phyloP scores from a whole-genome alignment of 92 coral and sea anemone genomes.

The Isaurus tuberculatus region DNA sequence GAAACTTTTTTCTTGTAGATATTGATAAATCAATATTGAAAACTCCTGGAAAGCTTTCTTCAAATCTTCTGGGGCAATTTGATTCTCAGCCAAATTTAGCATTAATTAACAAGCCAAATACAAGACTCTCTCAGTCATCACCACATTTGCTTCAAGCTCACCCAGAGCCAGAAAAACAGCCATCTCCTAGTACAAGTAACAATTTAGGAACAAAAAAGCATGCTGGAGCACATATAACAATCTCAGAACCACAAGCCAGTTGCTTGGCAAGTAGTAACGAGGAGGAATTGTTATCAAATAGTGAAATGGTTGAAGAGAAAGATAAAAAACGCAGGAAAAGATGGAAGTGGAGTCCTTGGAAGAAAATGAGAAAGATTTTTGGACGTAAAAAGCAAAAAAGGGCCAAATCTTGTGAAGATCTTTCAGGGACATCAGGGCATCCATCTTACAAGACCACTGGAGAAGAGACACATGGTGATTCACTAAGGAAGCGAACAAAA shows the following conservation, averaged over 20 bases:
- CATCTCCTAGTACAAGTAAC: conserved; percentile 34
- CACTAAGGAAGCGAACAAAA: conserved; percentile 60
- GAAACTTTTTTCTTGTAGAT: conserved; percentile 46
- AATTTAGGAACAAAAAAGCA: conserved; percentile 44
- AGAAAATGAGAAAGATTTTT: conserved; percentile 85
- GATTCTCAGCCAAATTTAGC: conserved; percentile 66
- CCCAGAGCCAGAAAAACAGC: conserved; percentile 12
- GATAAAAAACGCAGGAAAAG: conserved; percentile 74
- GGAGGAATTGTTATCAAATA: conserved; percentile 71
- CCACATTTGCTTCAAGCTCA: conserved; percentile 45
- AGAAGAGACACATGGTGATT: conserved; percentile 24
- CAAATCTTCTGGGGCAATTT: conserved; percentile 71
- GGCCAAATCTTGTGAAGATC: conserved; percentile 87
- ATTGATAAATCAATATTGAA: conserved; percentile 52
- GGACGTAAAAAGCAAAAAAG: conserved; percentile 85
- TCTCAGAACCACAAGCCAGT: conserved; percentile 48
- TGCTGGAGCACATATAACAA: conserved; percentile 57
- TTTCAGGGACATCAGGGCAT: conserved; percentile 27
- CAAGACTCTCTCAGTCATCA: conserved; percentile 29
- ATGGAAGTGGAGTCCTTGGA: conserved; percentile 92
- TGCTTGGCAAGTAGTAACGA: conserved; percentile 61
- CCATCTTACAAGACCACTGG: conserved; percentile 43
- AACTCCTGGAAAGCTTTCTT: conserved; percentile 81
- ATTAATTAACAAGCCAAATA: conserved; percentile 33
- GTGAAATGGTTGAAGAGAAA: conserved; percentile 60